These are phyloP conservation scores for Elephas maximus DNA, from an alignment of 2,113 vertebrate species.

Conservation along the genomic window DNA sequence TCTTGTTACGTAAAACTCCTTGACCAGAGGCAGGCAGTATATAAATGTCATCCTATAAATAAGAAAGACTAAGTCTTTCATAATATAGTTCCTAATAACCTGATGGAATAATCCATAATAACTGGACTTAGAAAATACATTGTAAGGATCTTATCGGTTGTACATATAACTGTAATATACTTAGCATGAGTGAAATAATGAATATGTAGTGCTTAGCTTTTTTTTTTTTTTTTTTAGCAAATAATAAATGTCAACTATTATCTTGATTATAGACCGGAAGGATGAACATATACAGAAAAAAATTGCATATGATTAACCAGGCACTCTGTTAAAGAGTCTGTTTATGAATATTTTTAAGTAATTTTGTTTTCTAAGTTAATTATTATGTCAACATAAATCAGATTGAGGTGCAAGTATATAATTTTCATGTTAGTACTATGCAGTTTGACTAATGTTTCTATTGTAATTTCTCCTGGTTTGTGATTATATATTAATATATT, in stretches of 20 bases:
- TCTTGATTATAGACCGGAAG: neutral
- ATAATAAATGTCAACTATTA: neutral
- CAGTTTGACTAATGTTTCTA: neutral
- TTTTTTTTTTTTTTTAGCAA: no score
- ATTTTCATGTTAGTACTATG: slow-evolving; percentile 32
- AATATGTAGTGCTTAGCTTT: neutral
- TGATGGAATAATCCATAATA: neutral
- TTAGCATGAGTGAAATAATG: neutral
- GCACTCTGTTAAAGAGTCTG: neutral
- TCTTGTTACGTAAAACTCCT: neutral
- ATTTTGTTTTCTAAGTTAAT: slow-evolving; percentile 27
- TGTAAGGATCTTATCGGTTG: neutral
- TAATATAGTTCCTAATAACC: neutral
- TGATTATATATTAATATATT: neutral
- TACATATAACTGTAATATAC: neutral
- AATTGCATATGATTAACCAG: neutral
- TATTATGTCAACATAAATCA: neutral
- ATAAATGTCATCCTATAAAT: neutral
- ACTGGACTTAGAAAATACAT: neutral
- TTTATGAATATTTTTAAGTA: slow-evolving; percentile 8
- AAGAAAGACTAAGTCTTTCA: neutral
- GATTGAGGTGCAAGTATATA: neutral
- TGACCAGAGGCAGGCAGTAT: neutral
- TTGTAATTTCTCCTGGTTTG: slow-evolving; percentile 10
- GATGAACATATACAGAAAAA: neutral